Evolutionary conservation across 2,888 invertebrate genomes (phyloP).

Genomic region (Drosophila paramelanica): DNA sequence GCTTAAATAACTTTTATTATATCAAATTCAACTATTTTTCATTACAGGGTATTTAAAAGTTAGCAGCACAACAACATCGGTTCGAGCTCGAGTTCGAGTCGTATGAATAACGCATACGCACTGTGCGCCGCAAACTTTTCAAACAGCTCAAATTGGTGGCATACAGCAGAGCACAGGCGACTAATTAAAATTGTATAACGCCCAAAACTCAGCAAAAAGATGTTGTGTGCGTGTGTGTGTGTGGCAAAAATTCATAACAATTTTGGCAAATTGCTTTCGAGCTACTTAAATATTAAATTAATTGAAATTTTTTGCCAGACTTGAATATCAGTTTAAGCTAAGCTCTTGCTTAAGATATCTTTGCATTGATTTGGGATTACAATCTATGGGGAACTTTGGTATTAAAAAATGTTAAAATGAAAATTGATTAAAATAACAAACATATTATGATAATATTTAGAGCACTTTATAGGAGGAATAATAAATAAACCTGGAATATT

Average conservation of each 20-base stretch:
- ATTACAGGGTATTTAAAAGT: slow-evolving; percentile 28
- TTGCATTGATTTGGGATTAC: slow-evolving; percentile 7
- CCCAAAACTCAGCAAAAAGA: slow-evolving; percentile 55
- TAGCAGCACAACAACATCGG: slow-evolving; percentile 8
- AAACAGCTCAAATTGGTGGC: slow-evolving; percentile 77
- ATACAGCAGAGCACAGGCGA: slow-evolving; percentile 67
- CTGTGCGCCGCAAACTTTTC: slow-evolving; percentile 70
- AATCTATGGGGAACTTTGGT: neutral
- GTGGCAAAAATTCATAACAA: slow-evolving; percentile 74
- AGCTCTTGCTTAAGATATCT: slow-evolving; percentile 4
- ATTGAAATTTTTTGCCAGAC: slow-evolving; percentile 60
- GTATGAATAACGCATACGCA: slow-evolving; percentile 78
- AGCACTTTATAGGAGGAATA: no score
- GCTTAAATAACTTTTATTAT: no score
- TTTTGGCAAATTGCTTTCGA: slow-evolving; percentile 73
- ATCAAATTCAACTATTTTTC: neutral
- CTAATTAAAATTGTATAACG: slow-evolving; percentile 76
- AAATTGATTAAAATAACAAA: neutral
- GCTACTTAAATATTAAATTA: slow-evolving; percentile 75
- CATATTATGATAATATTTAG: no score
- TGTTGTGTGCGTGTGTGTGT: slow-evolving; percentile 19
- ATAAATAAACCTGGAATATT: neutral
- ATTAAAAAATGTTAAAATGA: neutral
- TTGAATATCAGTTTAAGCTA: slow-evolving; percentile 35
- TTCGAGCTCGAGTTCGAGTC: slow-evolving; percentile 48